Percentiles rank a stretch among this genome's conserved stretches.
These are phyloP conservation scores for Elymnias hypermnestra DNA, from an alignment of 1,140 invertebrate species.

Conservation along the genomic window DNA sequence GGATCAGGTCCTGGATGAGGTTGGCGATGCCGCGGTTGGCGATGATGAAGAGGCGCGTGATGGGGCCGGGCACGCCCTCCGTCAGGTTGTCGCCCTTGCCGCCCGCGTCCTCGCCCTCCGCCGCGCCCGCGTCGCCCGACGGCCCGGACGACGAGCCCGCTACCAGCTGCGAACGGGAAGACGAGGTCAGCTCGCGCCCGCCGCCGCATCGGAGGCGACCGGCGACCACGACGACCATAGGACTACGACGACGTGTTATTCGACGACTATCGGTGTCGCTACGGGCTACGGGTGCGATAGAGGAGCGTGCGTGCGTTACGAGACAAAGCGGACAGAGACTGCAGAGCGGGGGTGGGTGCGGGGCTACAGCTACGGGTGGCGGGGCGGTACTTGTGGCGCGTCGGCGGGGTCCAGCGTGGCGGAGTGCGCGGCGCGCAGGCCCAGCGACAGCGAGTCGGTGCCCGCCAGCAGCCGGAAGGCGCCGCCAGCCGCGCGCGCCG, in stretches of 20 bases:
- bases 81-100: slow-evolving; percentile 79
- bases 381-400: slow-evolving; percentile 65
- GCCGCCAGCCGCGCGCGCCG: slow-evolving; percentile 84
- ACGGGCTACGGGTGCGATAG: too few relatives aligned
- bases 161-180: slow-evolving; percentile 80
- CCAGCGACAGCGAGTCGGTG: slow-evolving; percentile 84
- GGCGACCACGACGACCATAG: too few relatives aligned
- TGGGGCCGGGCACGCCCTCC: slow-evolving; percentile 89
- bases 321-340: too few relatives aligned
- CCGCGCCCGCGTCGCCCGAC: slow-evolving; percentile 77
- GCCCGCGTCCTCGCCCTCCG: slow-evolving; percentile 73
- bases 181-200: too few relatives aligned
- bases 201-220: too few relatives aligned
- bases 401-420: slow-evolving; percentile 72
- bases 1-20: slow-evolving; percentile 89
- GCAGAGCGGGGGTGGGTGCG: not conserved
- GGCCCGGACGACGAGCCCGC: slow-evolving; percentile 85
- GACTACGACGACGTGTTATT: too few relatives aligned
- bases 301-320: too few relatives aligned
- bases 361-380: not conserved
- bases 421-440: slow-evolving; percentile 80
- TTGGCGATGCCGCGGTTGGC: slow-evolving; percentile 90
- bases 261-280: too few relatives aligned
- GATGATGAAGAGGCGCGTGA: slow-evolving; percentile 89
- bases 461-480: slow-evolving; percentile 86